phyloP scores from a whole-genome alignment of 2,888 invertebrate genomes.

The Xestia sexstrigata region DNA sequence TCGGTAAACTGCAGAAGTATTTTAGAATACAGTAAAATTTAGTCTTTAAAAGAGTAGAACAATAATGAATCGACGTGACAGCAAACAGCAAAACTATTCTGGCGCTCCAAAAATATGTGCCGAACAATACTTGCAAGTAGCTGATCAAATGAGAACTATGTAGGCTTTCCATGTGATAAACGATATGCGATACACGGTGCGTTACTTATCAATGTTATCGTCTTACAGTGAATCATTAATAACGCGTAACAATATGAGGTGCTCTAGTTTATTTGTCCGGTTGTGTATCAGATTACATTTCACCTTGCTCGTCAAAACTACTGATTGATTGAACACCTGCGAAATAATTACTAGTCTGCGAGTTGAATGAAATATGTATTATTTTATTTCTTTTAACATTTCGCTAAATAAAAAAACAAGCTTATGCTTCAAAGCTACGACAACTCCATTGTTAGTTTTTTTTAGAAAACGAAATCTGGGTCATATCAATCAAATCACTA shows the following conservation, averaged over 20 bases:
- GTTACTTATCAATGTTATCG: conserved; percentile 35
- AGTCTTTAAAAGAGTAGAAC: neutral
- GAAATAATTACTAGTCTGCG: neutral
- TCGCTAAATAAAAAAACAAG: neutral
- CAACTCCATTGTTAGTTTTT: neutral
- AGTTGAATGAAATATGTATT: neutral
- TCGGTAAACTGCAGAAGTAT: neutral
- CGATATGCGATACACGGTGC: neutral
- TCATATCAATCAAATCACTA: neutral
- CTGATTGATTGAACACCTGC: conserved; percentile 35
- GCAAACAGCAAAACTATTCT: neutral
- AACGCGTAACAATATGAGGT: conserved; percentile 6
- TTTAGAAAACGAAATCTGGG: neutral
- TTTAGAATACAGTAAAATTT: neutral
- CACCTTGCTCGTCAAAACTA: conserved; percentile 43
- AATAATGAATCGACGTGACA: neutral
- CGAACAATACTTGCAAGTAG: neutral
- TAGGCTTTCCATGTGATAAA: conserved; percentile 3
- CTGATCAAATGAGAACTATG: conserved; percentile 7
- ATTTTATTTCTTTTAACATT: neutral
- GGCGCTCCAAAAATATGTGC: neutral
- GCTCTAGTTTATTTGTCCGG: conserved; percentile 12
- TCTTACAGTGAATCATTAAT: conserved; percentile 14
- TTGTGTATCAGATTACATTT: conserved; percentile 46
- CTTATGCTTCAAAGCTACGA: neutral